phyloP scores from a whole-genome alignment of 1,140 invertebrate genomes.

The Bemisia tabaci region DNA sequence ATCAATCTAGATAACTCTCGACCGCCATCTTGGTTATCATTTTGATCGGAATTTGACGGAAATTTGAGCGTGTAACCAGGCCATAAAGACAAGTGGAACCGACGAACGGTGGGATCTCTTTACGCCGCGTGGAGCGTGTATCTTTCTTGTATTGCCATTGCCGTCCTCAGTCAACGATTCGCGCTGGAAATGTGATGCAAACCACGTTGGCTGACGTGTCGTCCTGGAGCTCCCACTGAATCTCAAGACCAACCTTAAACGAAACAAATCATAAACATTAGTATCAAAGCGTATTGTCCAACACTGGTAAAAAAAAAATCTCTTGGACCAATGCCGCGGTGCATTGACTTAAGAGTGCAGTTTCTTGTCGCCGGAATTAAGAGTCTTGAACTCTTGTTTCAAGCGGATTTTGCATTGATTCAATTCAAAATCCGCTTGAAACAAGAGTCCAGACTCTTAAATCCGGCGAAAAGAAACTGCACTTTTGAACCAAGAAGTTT shows the following conservation, averaged over 20 bases:
- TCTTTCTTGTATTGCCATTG: too few relatives aligned
- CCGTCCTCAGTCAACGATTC: background rate
- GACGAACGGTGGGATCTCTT: too few relatives aligned
- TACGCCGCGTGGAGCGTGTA: too few relatives aligned
- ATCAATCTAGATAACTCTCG: too few relatives aligned
- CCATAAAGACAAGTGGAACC: too few relatives aligned
- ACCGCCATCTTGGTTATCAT: too few relatives aligned
- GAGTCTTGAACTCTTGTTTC: background rate
- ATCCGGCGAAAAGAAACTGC: too few relatives aligned
- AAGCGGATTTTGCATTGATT: background rate
- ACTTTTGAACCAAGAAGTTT: too few relatives aligned
- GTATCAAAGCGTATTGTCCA: background rate
- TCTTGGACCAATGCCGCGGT: background rate
- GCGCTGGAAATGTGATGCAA: background rate
- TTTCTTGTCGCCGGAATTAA: too few relatives aligned
- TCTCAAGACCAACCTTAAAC: background rate
- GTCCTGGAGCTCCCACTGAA: background rate
- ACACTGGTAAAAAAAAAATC: background rate
- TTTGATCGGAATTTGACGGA: too few relatives aligned
- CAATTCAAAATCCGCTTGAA: background rate
- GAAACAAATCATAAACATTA: background rate
- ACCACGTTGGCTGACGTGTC: background rate
- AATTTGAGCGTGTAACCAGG: too few relatives aligned
- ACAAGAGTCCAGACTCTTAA: background rate
- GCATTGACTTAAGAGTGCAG: too few relatives aligned